A percentile compares a stretch with the other conserved stretches of the same genome.
Conservation (phyloP, 2,113 vertebrate genomes). For the Narcine bancroftii region DNA sequence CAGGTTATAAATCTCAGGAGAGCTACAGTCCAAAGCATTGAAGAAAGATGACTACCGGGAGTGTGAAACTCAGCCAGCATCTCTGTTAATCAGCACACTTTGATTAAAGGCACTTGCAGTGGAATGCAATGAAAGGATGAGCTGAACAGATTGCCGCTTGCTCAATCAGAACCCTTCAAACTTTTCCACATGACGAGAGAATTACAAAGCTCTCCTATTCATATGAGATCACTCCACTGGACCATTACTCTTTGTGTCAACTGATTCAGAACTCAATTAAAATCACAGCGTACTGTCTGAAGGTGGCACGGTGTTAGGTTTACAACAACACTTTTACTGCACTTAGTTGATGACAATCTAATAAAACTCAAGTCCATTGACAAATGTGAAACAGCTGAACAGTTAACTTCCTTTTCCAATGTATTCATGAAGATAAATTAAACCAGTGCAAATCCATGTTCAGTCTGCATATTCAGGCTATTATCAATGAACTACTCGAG, state of each 20-base stretch:
- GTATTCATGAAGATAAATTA: not conserved
- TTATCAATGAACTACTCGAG: too few species aligned
- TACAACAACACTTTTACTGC: not conserved
- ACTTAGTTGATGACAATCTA: not conserved
- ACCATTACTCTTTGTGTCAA: not conserved
- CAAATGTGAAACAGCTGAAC: not conserved
- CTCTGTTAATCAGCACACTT: conserved; percentile 31
- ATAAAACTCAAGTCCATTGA: not conserved
- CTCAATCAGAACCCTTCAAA: conserved; percentile 20
- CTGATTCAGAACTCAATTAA: not conserved
- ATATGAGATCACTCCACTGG: not conserved
- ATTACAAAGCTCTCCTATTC: not conserved
- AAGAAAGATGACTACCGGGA: conserved; percentile 17
- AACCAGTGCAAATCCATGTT: not conserved
- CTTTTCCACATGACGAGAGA: not conserved
- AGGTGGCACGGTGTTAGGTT: not conserved
- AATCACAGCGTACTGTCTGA: not conserved
- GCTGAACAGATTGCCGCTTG: conserved; percentile 31
- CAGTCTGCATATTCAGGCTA: too few species aligned
- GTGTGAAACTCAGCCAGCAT: not conserved
- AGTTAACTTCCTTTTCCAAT: not conserved
- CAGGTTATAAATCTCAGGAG: conserved; percentile 38
- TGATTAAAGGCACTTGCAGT: conserved; percentile 32
- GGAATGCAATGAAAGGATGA: not conserved
- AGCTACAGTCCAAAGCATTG: conserved; percentile 38